Evolutionary conservation across 1,140 invertebrate genomes (phyloP).

Genomic region (Ceratosolen solmsi): DNA sequence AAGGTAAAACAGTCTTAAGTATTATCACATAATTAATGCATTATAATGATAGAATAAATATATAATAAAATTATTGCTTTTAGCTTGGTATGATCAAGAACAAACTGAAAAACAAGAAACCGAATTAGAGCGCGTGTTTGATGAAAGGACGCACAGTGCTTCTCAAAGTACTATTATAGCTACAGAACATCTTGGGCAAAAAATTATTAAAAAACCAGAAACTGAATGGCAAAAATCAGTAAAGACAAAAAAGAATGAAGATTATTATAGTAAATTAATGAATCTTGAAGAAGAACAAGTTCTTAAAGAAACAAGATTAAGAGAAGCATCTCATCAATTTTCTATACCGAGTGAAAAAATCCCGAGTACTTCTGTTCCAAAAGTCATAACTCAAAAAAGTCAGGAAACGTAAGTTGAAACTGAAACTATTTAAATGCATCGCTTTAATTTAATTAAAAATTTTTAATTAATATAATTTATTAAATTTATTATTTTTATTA

Average conservation of each 20-base stretch:
- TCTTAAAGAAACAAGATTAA: slow-evolving; percentile 84
- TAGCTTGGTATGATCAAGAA: slow-evolving; percentile 95
- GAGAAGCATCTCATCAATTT: slow-evolving; percentile 86
- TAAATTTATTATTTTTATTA: slow-evolving; percentile 22
- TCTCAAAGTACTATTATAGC: slow-evolving; percentile 78
- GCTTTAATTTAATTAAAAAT: neutral
- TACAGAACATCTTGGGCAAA: slow-evolving; percentile 78
- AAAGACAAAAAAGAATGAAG: slow-evolving; percentile 86
- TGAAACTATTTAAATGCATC: neutral
- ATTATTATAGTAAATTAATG: slow-evolving; percentile 88
- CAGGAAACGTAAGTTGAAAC: slow-evolving; percentile 83
- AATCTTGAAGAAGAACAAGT: slow-evolving; percentile 89
- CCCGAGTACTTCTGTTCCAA: slow-evolving; percentile 83
- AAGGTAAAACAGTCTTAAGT: slow-evolving; percentile 38
- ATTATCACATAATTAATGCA: slow-evolving; percentile 17
- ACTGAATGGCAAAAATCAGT: slow-evolving; percentile 89
- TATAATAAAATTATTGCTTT: slow-evolving; percentile 60
- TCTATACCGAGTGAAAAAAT: slow-evolving; percentile 89
- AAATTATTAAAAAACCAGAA: slow-evolving; percentile 81
- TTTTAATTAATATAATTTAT: slow-evolving; percentile 23
- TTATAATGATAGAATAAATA: neutral
- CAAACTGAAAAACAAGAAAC: slow-evolving; percentile 88
- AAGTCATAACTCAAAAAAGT: slow-evolving; percentile 89
- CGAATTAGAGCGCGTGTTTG: slow-evolving; percentile 89
- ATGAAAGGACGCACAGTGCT: slow-evolving; percentile 83